These are phyloP conservation scores for Pteropus alecto DNA, from an alignment of 2,113 vertebrate genomes.

Conservation along the genomic window DNA sequence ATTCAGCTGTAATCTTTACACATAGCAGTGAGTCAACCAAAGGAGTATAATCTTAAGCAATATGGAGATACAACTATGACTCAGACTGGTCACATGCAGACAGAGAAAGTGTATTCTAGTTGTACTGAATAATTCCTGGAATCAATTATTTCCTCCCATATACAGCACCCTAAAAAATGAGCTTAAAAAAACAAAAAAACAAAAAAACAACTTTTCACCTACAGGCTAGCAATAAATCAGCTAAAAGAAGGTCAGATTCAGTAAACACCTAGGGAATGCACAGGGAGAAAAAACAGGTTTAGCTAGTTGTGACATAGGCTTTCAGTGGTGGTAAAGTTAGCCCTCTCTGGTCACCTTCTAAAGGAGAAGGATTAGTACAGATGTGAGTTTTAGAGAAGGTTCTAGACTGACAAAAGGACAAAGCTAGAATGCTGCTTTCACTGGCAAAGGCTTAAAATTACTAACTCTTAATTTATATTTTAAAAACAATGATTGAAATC, in stretches of 20 bases:
- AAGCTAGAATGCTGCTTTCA: background rate
- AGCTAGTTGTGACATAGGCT: background rate
- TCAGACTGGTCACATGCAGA: background rate
- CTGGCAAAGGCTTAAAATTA: background rate
- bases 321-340: background rate
- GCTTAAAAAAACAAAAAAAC: background rate
- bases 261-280: background rate
- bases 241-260: background rate
- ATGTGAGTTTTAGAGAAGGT: background rate
- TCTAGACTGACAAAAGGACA: background rate
- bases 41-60: background rate
- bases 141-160: background rate
- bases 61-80: background rate
- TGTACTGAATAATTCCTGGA: background rate
- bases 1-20: slow-evolving; percentile 9
- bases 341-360: background rate
- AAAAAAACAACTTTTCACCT: background rate
- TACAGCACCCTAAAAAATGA: slow-evolving; percentile 7
- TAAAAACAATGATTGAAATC: background rate
- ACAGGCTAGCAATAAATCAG: background rate
- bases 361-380: background rate
- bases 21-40: background rate
- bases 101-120: background rate
- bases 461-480: background rate
- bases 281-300: background rate